phyloP scores from a whole-genome alignment of 2,113 vertebrate genomes.

The Percopsis transmontana region DNA sequence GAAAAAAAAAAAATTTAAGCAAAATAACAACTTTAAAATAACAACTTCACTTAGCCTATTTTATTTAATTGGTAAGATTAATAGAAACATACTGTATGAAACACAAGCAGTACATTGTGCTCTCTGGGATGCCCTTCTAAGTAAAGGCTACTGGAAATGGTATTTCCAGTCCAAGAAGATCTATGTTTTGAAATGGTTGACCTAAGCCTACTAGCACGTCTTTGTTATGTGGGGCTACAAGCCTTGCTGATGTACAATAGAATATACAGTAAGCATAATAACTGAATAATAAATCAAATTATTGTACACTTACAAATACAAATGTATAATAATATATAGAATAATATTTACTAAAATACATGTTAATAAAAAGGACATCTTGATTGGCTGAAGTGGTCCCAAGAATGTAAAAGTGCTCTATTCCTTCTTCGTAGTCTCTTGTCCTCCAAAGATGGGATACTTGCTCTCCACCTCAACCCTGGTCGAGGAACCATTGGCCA shows the following conservation, averaged over 20 bases:
- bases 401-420: not conserved
- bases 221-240: too few relatives aligned
- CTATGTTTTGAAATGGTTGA: not conserved
- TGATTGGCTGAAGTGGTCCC: not conserved
- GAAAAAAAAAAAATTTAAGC: too few relatives aligned
- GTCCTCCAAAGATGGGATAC: constrained; percentile 92
- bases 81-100: not conserved
- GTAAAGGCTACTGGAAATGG: not conserved
- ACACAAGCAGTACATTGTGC: not conserved
- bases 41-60: not conserved
- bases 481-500: constrained; percentile 81
- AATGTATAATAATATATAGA: not conserved
- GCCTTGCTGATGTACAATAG: too few relatives aligned
- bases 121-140: not conserved
- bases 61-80: not conserved
- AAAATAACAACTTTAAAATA: not conserved
- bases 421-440: constrained; percentile 92
- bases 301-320: too few relatives aligned
- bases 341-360: not conserved
- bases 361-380: not conserved
- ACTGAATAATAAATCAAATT: too few relatives aligned
- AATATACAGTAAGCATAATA: too few relatives aligned
- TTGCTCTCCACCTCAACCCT: constrained; percentile 88
- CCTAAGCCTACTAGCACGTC: too few relatives aligned
- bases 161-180: not conserved